A percentile compares a stretch with the other conserved stretches of the same genome.
Conservation (phyloP, 2,113 vertebrate genomes). For the Dendrocopos noguchii region DNA sequence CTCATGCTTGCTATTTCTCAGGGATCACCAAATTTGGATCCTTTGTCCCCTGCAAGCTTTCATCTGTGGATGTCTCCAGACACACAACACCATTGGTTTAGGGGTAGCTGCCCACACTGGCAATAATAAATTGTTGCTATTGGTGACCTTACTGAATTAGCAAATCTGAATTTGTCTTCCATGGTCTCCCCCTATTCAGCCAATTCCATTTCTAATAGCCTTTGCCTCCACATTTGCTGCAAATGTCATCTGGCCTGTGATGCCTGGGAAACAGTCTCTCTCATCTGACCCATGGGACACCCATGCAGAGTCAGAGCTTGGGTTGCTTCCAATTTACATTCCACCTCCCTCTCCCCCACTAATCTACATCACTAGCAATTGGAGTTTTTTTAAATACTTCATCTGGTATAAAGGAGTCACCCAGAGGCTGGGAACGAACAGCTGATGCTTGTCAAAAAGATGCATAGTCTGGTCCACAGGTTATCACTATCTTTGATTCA, state of each 20-base stretch:
- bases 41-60: background rate
- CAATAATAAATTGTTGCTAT: background rate
- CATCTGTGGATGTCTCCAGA: background rate
- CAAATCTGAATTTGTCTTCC: slow-evolving; percentile 10
- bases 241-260: slow-evolving; percentile 55
- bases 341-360: background rate
- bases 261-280: slow-evolving; percentile 66
- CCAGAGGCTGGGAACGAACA: slow-evolving; percentile 58
- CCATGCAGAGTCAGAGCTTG: slow-evolving; percentile 29
- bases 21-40: background rate
- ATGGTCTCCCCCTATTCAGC: background rate
- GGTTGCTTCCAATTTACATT: slow-evolving; percentile 9
- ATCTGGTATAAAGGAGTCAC: slow-evolving; percentile 61
- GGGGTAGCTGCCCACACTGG: background rate
- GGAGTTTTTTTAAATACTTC: slow-evolving; percentile 49
- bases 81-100: background rate
- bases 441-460: slow-evolving; percentile 68
- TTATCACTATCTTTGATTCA: slow-evolving; percentile 62
- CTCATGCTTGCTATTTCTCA: background rate
- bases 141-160: slow-evolving; percentile 26
- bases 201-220: slow-evolving; percentile 29
- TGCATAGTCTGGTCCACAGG: slow-evolving; percentile 56
- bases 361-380: slow-evolving; percentile 49
- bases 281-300: slow-evolving; percentile 61
- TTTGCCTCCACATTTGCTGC: slow-evolving; percentile 57